Evolutionary conservation across 2,113 vertebrate species (phyloP), one percentile per base, ranked within the genome.

Genomic region (Leucopternis melanops): DNA sequence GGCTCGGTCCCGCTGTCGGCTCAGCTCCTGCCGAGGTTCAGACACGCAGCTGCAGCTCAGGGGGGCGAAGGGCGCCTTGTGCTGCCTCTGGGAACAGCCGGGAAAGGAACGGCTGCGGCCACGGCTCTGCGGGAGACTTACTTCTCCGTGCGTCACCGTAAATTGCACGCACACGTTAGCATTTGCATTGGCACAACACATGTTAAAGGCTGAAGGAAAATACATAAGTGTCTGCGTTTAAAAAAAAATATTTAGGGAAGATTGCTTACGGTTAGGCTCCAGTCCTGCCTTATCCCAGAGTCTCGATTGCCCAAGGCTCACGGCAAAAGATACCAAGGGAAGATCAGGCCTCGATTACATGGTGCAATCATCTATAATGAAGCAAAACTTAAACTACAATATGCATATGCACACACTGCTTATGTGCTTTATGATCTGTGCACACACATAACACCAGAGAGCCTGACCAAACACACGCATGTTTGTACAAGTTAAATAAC

Each of bases 391-490:
- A 58, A 49, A 20, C 25, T 36, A 9, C 8, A 3, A 5, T 13
- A 6, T 18, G 31, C 23, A 4, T 6, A 7, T 1, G n/a, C 31
- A 32, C 31, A 13, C 10, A 4, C 31, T 10, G 55, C 40, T 21
- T 15, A 7, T 2, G 34, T 3, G 36, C 45, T 25, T 18, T 14
- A 18, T 12, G 23, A 32, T 8, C 67, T 18, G 25, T 5, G 27
- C 34, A 3, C 45, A 9, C 45, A 9, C 8, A 0, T 5, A 12
- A 7, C 42, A 22, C 31, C 7, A 0, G 23, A 49, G 44, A 3
- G 12, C 69, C 54, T 34, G 40, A 16, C 40, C 18, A 23, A 40
- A 44, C 49, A 27, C 10, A 0, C 13, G 5, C 27, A 1, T 3
- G 13, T 23, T 20, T 9, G 0, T 8, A 36, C 47, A 17, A 27